Evolutionary conservation across 2,797 vertebrate species (phyloP).

Genomic region (Monodelphis domestica): DNA sequence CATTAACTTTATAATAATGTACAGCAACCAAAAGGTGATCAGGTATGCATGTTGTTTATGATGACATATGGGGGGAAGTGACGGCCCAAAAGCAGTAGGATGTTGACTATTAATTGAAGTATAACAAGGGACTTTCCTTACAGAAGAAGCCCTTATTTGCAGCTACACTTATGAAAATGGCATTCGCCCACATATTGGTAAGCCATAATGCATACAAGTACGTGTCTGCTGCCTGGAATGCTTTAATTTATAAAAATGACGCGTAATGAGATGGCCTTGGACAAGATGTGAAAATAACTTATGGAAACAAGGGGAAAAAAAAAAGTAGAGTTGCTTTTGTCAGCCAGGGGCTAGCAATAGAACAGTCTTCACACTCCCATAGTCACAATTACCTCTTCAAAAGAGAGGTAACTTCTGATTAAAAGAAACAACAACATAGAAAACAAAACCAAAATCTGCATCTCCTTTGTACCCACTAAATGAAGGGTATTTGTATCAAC

Average conservation of each 20-base stretch:
- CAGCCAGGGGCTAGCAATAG: neutral
- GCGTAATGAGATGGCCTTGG: neutral
- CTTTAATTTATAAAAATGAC: slow-evolving; percentile 4
- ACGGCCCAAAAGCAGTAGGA: slow-evolving; percentile 29
- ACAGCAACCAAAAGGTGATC: slow-evolving; percentile 53
- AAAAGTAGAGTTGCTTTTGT: neutral
- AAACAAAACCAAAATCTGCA: neutral
- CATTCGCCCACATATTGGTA: slow-evolving; percentile 21
- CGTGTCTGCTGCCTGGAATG: slow-evolving; percentile 35
- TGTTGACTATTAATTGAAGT: slow-evolving; percentile 17
- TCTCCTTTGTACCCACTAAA: neutral
- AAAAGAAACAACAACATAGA: neutral
- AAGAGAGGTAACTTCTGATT: neutral
- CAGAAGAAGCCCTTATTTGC: neutral
- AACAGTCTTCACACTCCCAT: neutral
- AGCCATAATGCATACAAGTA: slow-evolving; percentile 36
- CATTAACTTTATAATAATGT: slow-evolving; percentile 50
- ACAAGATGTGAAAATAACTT: slow-evolving; percentile 45
- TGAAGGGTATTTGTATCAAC: neutral
- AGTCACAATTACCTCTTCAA: neutral
- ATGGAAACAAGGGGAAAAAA: neutral
- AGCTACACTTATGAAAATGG: neutral
- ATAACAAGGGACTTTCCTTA: neutral
- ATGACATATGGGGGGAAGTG: slow-evolving; percentile 17
- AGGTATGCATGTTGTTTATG: neutral